These are phyloP conservation scores for Psettodes erumei DNA, from an alignment of 2,113 vertebrate genomes.

Conservation along the genomic window DNA sequence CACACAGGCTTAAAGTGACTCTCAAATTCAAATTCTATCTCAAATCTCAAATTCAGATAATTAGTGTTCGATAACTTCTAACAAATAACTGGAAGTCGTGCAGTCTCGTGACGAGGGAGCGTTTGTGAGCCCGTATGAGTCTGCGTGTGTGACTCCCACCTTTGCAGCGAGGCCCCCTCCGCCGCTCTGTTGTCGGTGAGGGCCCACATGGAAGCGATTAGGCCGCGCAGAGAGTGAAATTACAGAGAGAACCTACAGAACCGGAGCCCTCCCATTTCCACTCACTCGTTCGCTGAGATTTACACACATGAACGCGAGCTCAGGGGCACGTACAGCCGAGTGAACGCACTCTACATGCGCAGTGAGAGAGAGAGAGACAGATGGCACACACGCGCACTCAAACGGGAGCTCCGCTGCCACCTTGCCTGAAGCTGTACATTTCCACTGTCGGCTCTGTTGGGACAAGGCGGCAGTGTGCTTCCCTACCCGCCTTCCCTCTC, in stretches of 20 bases:
- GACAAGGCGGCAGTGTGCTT: conserved; percentile 71
- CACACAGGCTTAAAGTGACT: not conserved
- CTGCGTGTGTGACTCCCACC: conserved; percentile 69
- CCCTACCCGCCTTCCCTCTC: conserved; percentile 50
- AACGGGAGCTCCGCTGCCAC: conserved; percentile 48
- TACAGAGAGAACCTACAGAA: conserved; percentile 77
- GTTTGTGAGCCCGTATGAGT: conserved; percentile 32
- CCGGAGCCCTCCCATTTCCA: conserved; percentile 63
- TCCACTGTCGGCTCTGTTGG: conserved; percentile 67
- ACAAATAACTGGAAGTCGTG: no score
- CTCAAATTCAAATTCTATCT: not conserved
- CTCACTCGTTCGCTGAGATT: conserved; percentile 66
- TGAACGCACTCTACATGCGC: conserved; percentile 28
- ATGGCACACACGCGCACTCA: conserved; percentile 7
- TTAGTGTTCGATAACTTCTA: no score
- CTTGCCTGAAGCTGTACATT: conserved; percentile 73
- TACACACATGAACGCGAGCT: conserved; percentile 41
- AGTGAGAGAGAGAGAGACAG: conserved; percentile 38
- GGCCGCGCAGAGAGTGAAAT: conserved; percentile 75
- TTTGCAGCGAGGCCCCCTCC: conserved; percentile 69
- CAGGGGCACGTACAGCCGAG: conserved; percentile 10
- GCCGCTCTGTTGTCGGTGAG: conserved; percentile 62
- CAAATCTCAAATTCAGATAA: no score
- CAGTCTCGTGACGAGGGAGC: no score
- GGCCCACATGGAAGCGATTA: conserved; percentile 85